phyloP scores from a whole-genome alignment of 2,797 vertebrate species.

The Sebastes nivosus region DNA sequence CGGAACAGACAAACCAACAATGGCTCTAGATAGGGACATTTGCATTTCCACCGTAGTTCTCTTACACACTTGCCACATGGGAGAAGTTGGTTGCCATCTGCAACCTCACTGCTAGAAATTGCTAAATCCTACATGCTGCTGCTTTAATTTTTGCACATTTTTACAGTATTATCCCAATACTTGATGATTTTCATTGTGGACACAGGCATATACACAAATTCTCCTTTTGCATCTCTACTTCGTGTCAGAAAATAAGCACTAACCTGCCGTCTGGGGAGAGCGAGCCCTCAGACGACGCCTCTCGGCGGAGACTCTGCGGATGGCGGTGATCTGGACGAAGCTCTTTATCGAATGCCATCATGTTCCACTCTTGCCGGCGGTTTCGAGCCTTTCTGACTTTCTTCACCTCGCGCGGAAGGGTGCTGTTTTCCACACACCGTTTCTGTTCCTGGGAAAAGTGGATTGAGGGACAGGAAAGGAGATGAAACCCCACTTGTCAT shows the following conservation, averaged over 20 bases:
- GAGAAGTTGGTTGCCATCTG: too few species aligned
- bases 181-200: too few species aligned
- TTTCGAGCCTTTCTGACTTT: conserved; percentile 91
- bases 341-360: conserved; percentile 93
- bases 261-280: conserved; percentile 90
- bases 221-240: background rate
- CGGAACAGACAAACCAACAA: too few species aligned
- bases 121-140: too few species aligned
- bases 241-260: background rate
- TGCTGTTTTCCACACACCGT: conserved; percentile 84
- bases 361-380: conserved; percentile 91
- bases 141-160: too few species aligned
- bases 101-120: too few species aligned
- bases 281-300: conserved; percentile 87
- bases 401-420: conserved; percentile 88
- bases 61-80: too few species aligned
- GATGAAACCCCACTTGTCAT: background rate
- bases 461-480: background rate
- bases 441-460: conserved; percentile 84
- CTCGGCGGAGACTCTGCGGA: conserved; percentile 85
- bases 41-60: too few species aligned
- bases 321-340: conserved; percentile 89
- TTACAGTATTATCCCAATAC: too few species aligned
- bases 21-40: too few species aligned
- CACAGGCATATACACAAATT: background rate